Percentiles rank a stretch among this genome's conserved stretches.
These are phyloP conservation scores for Polietes domitor DNA, from an alignment of 2,888 invertebrate genomes.

Conservation along the genomic window DNA sequence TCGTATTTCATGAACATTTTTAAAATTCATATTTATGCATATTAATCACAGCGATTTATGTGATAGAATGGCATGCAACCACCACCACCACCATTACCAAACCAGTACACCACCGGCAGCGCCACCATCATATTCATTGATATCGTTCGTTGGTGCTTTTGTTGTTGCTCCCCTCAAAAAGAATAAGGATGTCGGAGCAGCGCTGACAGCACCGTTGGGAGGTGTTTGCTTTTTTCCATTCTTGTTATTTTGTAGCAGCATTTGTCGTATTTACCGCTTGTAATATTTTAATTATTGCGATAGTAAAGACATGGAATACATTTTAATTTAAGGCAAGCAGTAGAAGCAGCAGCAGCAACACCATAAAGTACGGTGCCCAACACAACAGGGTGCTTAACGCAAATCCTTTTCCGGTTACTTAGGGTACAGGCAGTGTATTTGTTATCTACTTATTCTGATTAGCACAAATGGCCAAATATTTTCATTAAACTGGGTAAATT, in stretches of 20 bases:
- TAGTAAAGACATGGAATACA: conserved; percentile 63
- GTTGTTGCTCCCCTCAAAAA: conserved; percentile 19
- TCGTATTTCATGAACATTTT: conserved; percentile 53
- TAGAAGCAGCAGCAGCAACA: too few species aligned
- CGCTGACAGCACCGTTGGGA: conserved; percentile 39
- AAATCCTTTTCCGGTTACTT: not conserved
- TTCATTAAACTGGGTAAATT: too few species aligned
- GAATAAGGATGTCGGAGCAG: conserved; percentile 61
- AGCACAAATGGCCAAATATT: too few species aligned
- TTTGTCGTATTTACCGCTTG: conserved; percentile 62
- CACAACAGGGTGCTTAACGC: conserved; percentile 5
- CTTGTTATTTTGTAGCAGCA: conserved; percentile 38
- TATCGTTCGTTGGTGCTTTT: conserved; percentile 34
- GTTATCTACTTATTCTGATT: too few species aligned
- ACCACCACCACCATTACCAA: not conserved
- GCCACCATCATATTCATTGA: not conserved
- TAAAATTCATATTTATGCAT: conserved; percentile 70
- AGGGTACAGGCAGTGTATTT: too few species aligned
- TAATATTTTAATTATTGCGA: conserved; percentile 69
- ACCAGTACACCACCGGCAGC: not conserved
- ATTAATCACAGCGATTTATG: conserved; percentile 72
- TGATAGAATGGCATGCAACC: conserved; percentile 59
- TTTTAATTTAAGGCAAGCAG: conserved; percentile 57
- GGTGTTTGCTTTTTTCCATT: conserved; percentile 27
- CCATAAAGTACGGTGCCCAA: conserved; percentile 26